These are phyloP conservation scores for Stenodera caucasica DNA, from an alignment of 2,888 invertebrate genomes.

Conservation along the genomic window DNA sequence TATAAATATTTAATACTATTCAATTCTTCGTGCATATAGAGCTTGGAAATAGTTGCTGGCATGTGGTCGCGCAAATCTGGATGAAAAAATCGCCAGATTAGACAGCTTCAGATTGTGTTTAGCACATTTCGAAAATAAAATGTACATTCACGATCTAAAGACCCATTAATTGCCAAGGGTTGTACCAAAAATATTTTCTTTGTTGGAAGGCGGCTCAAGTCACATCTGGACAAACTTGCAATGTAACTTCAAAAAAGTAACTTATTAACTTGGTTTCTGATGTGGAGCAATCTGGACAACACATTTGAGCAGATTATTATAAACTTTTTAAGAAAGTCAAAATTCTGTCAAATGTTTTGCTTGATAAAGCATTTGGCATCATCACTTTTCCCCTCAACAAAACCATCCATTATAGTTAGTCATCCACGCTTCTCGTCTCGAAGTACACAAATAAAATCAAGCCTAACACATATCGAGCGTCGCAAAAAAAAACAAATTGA, in stretches of 20 bases:
- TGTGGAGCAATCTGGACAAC: not conserved
- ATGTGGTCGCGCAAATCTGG: too few species aligned
- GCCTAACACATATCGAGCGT: constrained; percentile 9
- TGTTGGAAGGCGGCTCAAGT: constrained; percentile 14
- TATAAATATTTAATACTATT: too few species aligned
- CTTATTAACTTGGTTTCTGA: not conserved
- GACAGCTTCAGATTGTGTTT: constrained; percentile 10
- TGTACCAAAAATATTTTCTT: constrained; percentile 15
- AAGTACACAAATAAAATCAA: constrained; percentile 14
- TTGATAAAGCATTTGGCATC: too few species aligned
- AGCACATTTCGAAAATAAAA: constrained; percentile 15
- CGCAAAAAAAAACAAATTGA: constrained; percentile 14
- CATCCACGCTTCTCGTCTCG: not conserved
- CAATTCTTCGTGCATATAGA: too few species aligned
- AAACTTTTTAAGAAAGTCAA: constrained; percentile 6
- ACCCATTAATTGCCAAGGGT: constrained; percentile 11
- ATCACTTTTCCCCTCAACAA: constrained; percentile 1
- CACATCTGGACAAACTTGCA: constrained; percentile 1
- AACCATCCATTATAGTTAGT: not conserved
- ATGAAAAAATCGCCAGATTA: too few species aligned
- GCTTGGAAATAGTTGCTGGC: too few species aligned
- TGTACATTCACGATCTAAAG: constrained; percentile 12
- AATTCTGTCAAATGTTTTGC: constrained; percentile 11
- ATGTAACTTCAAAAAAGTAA: not conserved
- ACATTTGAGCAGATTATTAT: not conserved